Base-by-base conservation (phyloP, 2,113 vertebrate genomes). In the Suncus etruscus region DNA sequence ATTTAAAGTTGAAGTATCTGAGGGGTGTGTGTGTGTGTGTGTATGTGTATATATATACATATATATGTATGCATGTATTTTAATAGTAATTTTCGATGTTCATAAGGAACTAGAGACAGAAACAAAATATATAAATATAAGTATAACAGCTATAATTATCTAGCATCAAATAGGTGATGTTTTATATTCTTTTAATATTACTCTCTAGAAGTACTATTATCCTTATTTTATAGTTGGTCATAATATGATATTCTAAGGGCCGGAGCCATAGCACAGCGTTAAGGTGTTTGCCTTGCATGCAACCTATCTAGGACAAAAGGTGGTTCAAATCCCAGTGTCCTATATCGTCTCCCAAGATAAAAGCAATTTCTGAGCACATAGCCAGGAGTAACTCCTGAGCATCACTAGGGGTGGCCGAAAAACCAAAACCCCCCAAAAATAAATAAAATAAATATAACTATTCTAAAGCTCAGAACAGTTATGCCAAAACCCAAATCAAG, bases 131-230 rank as follows among this genome's bases (percentile, higher is more conserved):
- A 63, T 31, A 77, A 83, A 83, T 77, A 74, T 7, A 90, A 29
- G 8, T 61, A 48, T 32, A 58, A 84, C 29, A 78, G 39, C 31
- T 90, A 16, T 69, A 77, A 72, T 73, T 93, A 80, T 68, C 83
- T 29, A 81, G 24, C 18, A 50, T 25, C 32, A n/a, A n/a, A 72
- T 80, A 86, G 48, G 9, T 11, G 22, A 9, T 65, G 11, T 66
- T 91, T 91, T 79, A 75, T 32, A 91, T 54, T 78, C 83, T 87
- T 78, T 83, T 84, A 76, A 68, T 78, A 50, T 3, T 76, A 83
- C 54, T 65, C 76, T 65, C 78, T 31, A 50, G n/a, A 66, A 85
- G 3, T 66, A 86, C 18, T 78, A 76, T 70, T 77, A 66, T 86
- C 3, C 3, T 24, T 29, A 72, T 68, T 93, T 83, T 29, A 76